These are phyloP conservation scores for Rhamphomyia laevipes DNA, from an alignment of 2,888 invertebrate species.

Conservation along the genomic window DNA sequence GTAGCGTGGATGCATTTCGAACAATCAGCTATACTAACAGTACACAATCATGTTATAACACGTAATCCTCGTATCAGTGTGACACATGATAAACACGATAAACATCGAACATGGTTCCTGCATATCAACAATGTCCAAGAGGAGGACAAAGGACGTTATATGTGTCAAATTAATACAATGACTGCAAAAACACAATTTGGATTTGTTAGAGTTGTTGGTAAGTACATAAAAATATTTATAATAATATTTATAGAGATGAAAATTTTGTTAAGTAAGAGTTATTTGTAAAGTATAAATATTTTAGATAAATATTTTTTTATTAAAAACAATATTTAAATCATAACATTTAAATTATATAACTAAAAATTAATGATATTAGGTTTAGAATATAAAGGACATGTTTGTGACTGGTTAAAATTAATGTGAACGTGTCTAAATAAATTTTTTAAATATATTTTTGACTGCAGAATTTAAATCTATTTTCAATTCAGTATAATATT, in stretches of 20 bases:
- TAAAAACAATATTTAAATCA: too few relatives aligned
- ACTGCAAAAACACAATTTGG: constrained; percentile 88
- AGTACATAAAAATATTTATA: constrained; percentile 23
- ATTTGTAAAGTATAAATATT: too few relatives aligned
- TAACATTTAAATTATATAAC: too few relatives aligned
- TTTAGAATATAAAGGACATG: too few relatives aligned
- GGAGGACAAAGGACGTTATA: constrained; percentile 83
- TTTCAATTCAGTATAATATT: too few relatives aligned
- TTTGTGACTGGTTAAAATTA: too few relatives aligned
- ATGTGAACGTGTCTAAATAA: too few relatives aligned
- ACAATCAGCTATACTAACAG: constrained; percentile 84
- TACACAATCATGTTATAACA: constrained; percentile 89
- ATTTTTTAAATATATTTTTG: too few relatives aligned
- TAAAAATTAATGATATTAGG: too few relatives aligned
- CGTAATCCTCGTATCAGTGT: constrained; percentile 85
- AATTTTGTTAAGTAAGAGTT: too few relatives aligned
- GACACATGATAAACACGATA: constrained; percentile 72
- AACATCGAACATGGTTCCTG: constrained; percentile 81
- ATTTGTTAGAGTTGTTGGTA: constrained; percentile 84
- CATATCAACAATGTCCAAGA: constrained; percentile 87
- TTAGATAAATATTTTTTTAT: too few relatives aligned
- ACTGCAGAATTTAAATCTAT: too few relatives aligned
- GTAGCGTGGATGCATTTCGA: constrained; percentile 96
- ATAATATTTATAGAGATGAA: neutral
- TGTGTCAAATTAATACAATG: constrained; percentile 90